Conservation (phyloP, 2,797 vertebrate genomes). For the Megaceryle alcyon region DNA sequence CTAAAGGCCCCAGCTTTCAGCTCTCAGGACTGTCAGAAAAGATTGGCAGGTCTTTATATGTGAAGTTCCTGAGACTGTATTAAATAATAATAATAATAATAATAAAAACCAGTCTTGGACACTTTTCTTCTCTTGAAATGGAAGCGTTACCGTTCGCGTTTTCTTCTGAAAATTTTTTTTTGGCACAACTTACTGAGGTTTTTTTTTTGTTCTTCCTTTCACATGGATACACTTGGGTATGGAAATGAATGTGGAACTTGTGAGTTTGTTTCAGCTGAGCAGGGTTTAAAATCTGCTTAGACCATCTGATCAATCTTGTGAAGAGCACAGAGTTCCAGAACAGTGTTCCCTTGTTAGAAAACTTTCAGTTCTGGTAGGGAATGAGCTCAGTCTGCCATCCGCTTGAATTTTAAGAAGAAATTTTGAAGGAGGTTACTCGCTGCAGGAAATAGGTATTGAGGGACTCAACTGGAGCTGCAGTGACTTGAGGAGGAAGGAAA, state of each 20-base stretch:
- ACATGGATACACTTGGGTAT: conserved; percentile 29
- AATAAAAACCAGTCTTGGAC: background rate
- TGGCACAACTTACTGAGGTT: conserved; percentile 6
- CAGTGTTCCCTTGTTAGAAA: conserved; percentile 40
- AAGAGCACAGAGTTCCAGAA: conserved; percentile 52
- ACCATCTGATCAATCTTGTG: conserved; percentile 63
- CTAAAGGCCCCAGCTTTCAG: background rate
- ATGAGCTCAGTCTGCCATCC: background rate
- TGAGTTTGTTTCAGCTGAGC: conserved; percentile 57
- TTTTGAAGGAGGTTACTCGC: background rate
- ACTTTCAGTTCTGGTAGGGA: background rate
- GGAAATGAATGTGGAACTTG: conserved; percentile 58
- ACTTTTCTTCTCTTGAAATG: background rate
- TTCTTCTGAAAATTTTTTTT: conserved; percentile 24
- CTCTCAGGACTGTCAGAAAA: background rate
- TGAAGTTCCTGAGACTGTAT: background rate
- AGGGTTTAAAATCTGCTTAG: conserved; percentile 57
- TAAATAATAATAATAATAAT: background rate
- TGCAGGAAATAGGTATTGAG: background rate
- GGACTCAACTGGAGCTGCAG: background rate
- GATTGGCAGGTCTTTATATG: background rate
- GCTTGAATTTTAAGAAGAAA: background rate
- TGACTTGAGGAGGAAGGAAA: background rate
- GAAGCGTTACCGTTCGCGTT: background rate
- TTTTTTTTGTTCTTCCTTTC: background rate